Evolutionary conservation across 2,113 vertebrate genomes (phyloP).

Genomic region (Rhinoptilus africanus): DNA sequence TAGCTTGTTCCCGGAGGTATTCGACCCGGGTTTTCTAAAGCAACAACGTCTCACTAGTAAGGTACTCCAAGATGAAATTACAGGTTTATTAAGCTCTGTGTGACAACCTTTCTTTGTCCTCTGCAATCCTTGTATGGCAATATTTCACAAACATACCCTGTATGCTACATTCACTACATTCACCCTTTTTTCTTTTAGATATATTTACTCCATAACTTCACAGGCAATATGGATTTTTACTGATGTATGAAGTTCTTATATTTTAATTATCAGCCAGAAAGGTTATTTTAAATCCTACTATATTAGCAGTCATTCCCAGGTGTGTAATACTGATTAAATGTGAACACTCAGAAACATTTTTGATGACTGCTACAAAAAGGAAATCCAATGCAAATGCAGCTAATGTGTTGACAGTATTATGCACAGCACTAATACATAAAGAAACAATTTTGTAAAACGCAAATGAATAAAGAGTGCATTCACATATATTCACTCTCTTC

Average conservation of each 20-base stretch:
- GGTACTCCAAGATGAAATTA: neutral
- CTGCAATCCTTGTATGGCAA: neutral
- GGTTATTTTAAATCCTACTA: neutral
- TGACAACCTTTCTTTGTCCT: neutral
- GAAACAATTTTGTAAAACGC: neutral
- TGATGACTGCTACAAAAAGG: neutral
- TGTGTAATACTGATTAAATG: neutral
- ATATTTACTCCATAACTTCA: neutral
- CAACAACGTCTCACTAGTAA: fast-evolving
- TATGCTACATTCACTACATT: neutral
- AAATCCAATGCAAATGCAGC: neutral
- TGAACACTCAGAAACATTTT: neutral
- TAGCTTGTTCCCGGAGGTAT: fast-evolving
- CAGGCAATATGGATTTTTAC: neutral
- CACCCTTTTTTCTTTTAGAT: neutral
- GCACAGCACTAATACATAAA: neutral
- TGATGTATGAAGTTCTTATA: neutral
- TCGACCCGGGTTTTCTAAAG: neutral
- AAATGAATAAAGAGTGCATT: neutral
- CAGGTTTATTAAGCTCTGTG: neutral
- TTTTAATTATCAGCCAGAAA: neutral
- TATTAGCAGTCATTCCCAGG: neutral
- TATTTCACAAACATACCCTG: neutral
- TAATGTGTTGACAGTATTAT: neutral
- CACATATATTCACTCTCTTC: neutral